These are phyloP conservation scores for Amphipyra tragopoginis DNA, from an alignment of 2,888 invertebrate genomes.

Conservation along the genomic window DNA sequence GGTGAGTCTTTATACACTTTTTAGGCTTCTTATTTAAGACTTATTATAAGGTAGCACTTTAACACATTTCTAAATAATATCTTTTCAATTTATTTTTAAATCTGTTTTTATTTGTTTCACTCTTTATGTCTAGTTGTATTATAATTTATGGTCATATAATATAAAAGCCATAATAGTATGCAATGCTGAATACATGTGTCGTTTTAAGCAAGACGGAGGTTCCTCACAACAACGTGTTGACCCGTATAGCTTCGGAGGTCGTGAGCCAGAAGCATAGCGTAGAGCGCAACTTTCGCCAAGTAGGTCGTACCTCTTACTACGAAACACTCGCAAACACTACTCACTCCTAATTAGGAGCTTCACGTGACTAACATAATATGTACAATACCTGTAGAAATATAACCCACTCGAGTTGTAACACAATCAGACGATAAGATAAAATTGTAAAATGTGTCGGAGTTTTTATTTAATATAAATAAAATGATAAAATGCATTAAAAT, in stretches of 20 bases:
- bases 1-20: too few relatives aligned
- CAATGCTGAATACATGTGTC: conserved; percentile 47
- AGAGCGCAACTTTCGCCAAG: conserved; percentile 64
- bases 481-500: background rate
- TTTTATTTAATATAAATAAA: conserved; percentile 1
- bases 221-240: conserved; percentile 78
- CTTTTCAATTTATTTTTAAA: too few relatives aligned
- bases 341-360: conserved; percentile 37
- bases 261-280: conserved; percentile 70
- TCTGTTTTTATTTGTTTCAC: too few relatives aligned
- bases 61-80: too few relatives aligned
- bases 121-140: background rate
- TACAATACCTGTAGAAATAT: conserved; percentile 4
- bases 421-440: background rate
- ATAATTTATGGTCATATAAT: background rate
- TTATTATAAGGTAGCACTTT: too few relatives aligned
- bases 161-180: background rate
- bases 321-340: conserved; percentile 44
- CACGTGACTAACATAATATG: conserved; percentile 10
- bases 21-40: too few relatives aligned
- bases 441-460: background rate
- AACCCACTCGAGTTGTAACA: background rate
- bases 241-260: conserved; percentile 76
- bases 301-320: conserved; percentile 63
- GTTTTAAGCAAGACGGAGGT: conserved; percentile 68